Conservation (phyloP, 2,113 vertebrate species). For the Apodemus speciosus region DNA sequence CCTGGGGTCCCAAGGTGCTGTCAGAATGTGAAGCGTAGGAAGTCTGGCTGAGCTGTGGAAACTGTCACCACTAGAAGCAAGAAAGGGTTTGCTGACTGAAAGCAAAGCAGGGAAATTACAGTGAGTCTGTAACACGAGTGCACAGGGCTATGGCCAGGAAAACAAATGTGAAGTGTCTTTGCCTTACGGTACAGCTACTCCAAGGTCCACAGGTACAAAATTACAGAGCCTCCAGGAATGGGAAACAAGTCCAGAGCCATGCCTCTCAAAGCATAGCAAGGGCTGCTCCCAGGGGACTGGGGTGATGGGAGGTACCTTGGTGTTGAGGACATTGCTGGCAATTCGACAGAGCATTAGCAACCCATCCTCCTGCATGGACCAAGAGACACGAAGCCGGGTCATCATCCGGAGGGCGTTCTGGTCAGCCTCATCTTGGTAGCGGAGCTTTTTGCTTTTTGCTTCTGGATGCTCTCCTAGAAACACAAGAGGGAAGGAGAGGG, state of each 20-base stretch:
- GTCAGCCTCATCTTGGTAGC: slow-evolving; percentile 93
- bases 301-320: slow-evolving; percentile 85
- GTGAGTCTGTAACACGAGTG: too few species aligned
- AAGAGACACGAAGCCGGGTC: slow-evolving; percentile 94
- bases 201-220: not conserved
- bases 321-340: slow-evolving; percentile 93
- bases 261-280: not conserved
- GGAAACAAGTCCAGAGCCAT: not conserved
- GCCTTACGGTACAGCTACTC: not conserved
- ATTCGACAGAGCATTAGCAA: slow-evolving; percentile 95
- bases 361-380: slow-evolving; percentile 94
- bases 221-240: not conserved
- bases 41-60: not conserved
- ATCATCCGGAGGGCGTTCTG: slow-evolving; percentile 93
- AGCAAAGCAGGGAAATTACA: not conserved
- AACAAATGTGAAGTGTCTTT: not conserved
- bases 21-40: not conserved
- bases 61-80: not conserved
- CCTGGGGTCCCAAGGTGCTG: not conserved
- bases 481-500: not conserved
- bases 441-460: slow-evolving; percentile 82
- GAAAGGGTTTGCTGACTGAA: not conserved
- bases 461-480: slow-evolving; percentile 70
- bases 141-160: not conserved
- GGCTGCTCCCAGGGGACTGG: not conserved